Evolutionary conservation across 2,888 invertebrate species (phyloP).

Genomic region (Orchestes rusci): DNA sequence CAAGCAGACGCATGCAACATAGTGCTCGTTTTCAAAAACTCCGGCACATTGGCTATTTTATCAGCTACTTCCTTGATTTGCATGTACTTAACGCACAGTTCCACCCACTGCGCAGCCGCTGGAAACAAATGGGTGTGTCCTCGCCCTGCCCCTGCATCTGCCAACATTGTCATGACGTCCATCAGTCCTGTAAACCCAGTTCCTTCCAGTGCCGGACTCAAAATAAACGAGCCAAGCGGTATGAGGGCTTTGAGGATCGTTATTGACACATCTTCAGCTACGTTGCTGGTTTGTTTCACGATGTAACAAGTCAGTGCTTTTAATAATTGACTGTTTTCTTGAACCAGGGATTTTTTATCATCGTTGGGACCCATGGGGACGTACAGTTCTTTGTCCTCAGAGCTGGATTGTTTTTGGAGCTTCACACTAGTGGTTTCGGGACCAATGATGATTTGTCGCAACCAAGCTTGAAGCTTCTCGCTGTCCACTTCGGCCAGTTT

Average conservation of each 20-base stretch:
- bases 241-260: slow-evolving; percentile 66
- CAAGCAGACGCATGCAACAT: slow-evolving; percentile 75
- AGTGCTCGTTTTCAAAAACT: slow-evolving; percentile 43
- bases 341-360: slow-evolving; percentile 49
- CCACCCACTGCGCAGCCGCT: slow-evolving; percentile 69
- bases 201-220: slow-evolving; percentile 57
- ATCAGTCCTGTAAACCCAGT: slow-evolving; percentile 73
- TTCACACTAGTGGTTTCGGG: slow-evolving; percentile 9
- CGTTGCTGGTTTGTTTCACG: slow-evolving; percentile 58
- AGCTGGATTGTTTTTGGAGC: slow-evolving; percentile 13
- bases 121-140: slow-evolving; percentile 74
- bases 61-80: slow-evolving; percentile 52
- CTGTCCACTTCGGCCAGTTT: slow-evolving; percentile 59
- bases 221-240: slow-evolving; percentile 61
- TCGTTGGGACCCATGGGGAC: slow-evolving; percentile 34
- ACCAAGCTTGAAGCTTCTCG: slow-evolving; percentile 56
- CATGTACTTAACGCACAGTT: slow-evolving; percentile 57
- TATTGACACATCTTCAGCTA: slow-evolving; percentile 55
- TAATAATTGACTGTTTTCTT: slow-evolving; percentile 64
- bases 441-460: slow-evolving; percentile 57
- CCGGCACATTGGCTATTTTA: slow-evolving; percentile 47
- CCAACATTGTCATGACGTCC: slow-evolving; percentile 72
- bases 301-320: slow-evolving; percentile 66
- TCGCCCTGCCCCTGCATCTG: slow-evolving; percentile 71
- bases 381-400: slow-evolving; percentile 15